Percentiles rank a stretch among this genome's conserved stretches.
These are phyloP conservation scores for Philereme transversata DNA, from an alignment of 2,888 invertebrate genomes.

Conservation along the genomic window DNA sequence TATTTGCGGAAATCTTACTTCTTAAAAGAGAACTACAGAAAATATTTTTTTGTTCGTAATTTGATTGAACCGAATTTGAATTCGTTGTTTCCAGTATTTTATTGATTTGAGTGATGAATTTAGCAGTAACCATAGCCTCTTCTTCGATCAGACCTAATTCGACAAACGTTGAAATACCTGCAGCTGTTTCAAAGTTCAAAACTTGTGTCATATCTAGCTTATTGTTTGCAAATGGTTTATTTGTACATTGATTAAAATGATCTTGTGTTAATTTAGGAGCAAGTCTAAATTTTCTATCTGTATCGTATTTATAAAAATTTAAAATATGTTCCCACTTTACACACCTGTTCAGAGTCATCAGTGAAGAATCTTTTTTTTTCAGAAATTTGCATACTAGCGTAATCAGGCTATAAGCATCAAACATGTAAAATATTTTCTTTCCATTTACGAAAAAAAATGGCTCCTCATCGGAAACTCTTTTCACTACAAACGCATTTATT, in stretches of 20 bases:
- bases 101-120: background rate
- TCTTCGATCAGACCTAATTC: background rate
- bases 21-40: no score
- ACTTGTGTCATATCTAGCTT: background rate
- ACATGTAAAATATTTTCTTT: constrained; percentile 2
- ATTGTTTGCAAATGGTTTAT: background rate
- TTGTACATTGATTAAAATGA: background rate
- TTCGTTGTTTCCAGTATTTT: background rate
- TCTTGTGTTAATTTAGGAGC: background rate
- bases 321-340: background rate
- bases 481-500: background rate
- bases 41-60: no score
- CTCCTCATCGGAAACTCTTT: background rate
- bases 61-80: no score
- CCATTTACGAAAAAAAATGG: background rate
- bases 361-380: background rate
- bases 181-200: background rate
- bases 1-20: no score
- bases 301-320: background rate
- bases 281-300: background rate
- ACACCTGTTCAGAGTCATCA: background rate
- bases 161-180: background rate
- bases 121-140: background rate
- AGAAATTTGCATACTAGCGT: background rate
- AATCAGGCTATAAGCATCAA: background rate